Percentiles rank a stretch among this genome's conserved stretches.
Evolutionary conservation across 2,113 vertebrate species (phyloP).

Genomic region (Lepisosteus osseus): DNA sequence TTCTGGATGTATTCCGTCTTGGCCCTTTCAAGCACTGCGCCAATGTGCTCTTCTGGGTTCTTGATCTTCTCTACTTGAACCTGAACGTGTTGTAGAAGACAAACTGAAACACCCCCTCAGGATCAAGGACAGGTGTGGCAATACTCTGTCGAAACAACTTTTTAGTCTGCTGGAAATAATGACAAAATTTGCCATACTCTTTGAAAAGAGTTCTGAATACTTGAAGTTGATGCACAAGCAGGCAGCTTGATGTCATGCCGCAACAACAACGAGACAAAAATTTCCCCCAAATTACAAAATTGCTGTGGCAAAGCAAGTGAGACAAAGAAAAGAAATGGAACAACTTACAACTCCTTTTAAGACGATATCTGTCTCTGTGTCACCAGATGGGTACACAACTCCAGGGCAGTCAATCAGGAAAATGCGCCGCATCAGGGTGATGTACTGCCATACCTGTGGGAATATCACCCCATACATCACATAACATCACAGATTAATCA

Average conservation of each 20-base stretch:
- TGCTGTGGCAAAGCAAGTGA: too few relatives aligned
- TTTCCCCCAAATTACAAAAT: too few relatives aligned
- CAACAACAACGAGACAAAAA: too few relatives aligned
- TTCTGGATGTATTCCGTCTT: constrained; percentile 93
- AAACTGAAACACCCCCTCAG: not conserved
- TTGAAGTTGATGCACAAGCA: not conserved
- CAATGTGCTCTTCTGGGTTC: constrained; percentile 88
- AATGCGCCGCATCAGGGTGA: constrained; percentile 94
- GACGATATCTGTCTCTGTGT: constrained; percentile 90
- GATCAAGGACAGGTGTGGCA: too few relatives aligned
- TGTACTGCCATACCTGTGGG: constrained; percentile 94
- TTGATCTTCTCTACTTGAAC: constrained; percentile 98
- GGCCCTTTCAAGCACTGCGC: constrained; percentile 84
- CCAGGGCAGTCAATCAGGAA: constrained; percentile 96
- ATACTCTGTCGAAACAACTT: too few relatives aligned
- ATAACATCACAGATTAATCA: too few relatives aligned
- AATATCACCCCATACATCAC: too few relatives aligned
- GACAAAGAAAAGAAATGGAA: not conserved
- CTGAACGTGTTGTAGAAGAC: constrained; percentile 47
- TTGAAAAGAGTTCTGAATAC: not conserved
- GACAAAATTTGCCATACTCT: too few relatives aligned
- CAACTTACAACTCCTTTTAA: constrained; percentile 92
- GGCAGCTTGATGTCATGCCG: not conserved
- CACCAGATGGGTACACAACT: constrained; percentile 94
- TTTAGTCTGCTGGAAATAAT: too few relatives aligned